Evolutionary conservation across 2,113 vertebrate species (phyloP).

Genomic region (Brachyhypopomus occidentalis): DNA sequence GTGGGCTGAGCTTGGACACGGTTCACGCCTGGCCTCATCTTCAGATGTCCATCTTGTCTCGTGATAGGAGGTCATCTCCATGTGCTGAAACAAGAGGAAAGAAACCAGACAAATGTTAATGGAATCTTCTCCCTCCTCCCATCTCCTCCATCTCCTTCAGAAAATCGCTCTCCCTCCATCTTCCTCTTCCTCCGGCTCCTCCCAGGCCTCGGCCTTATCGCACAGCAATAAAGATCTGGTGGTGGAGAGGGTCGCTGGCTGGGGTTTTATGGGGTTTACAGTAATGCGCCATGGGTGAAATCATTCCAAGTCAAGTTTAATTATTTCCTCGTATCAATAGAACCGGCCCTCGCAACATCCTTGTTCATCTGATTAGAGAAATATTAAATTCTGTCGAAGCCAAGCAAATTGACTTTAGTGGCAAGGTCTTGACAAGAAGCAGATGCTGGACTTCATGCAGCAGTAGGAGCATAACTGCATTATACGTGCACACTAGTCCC

Average conservation of each 20-base stretch:
- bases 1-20: background rate
- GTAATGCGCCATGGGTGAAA: constrained; percentile 77
- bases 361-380: constrained; percentile 79
- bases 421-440: constrained; percentile 81
- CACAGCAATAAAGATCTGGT: constrained; percentile 57
- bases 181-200: constrained; percentile 40
- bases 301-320: constrained; percentile 76
- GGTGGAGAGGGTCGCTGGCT: constrained; percentile 48
- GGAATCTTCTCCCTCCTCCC: constrained; percentile 65
- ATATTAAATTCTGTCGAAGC: constrained; percentile 77
- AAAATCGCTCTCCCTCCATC: constrained; percentile 18
- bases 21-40: constrained; percentile 12
- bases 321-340: constrained; percentile 78
- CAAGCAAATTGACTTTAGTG: constrained; percentile 81
- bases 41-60: constrained; percentile 14
- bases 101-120: constrained; percentile 67
- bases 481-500: constrained; percentile 75
- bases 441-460: constrained; percentile 77
- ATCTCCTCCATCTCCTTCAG: constrained; percentile 54
- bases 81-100: constrained; percentile 68
- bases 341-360: constrained; percentile 74
- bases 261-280: constrained; percentile 72
- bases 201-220: constrained; percentile 73
- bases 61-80: constrained; percentile 29
- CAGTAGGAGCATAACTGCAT: constrained; percentile 76